Conservation (phyloP, 2,797 vertebrate genomes). For the Schizopygopsis malacanthus region DNA sequence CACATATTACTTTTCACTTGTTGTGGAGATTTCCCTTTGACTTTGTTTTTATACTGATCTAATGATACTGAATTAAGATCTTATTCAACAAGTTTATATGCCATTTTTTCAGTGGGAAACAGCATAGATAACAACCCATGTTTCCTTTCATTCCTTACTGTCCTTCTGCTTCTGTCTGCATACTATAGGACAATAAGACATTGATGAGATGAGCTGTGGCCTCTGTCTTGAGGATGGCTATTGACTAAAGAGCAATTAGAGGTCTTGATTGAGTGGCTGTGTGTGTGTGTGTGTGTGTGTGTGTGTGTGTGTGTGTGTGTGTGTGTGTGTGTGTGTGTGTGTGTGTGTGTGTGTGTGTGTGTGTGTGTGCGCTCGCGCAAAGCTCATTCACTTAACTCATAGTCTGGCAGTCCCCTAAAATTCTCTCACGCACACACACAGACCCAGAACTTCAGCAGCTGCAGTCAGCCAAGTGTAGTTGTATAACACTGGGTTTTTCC, state of each 20-base stretch:
- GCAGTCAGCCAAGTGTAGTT: conserved; percentile 24
- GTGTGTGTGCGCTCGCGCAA: background rate
- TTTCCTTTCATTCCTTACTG: background rate
- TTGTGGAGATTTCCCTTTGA: background rate
- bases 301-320: background rate
- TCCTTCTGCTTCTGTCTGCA: conserved; percentile 3
- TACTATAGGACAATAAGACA: conserved; percentile 28
- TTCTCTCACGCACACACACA: conserved; percentile 29
- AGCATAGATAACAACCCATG: conserved; percentile 3
- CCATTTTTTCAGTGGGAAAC: background rate
- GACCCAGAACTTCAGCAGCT: conserved; percentile 9
- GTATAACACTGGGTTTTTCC: conserved; percentile 15
- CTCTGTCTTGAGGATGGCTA: conserved; percentile 38
- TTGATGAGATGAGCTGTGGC: conserved; percentile 32
- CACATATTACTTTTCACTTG: background rate
- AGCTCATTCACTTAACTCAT: conserved; percentile 11
- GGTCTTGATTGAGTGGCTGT: conserved; percentile 34
- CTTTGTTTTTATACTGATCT: background rate
- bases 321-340: background rate
- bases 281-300: background rate
- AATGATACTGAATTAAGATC: background rate
- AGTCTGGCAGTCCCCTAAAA: conserved; percentile 31
- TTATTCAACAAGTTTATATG: background rate
- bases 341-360: background rate
- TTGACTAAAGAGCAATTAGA: conserved; percentile 46